These are phyloP conservation scores for Apus apus DNA, from an alignment of 2,113 vertebrate species.

Conservation along the genomic window DNA sequence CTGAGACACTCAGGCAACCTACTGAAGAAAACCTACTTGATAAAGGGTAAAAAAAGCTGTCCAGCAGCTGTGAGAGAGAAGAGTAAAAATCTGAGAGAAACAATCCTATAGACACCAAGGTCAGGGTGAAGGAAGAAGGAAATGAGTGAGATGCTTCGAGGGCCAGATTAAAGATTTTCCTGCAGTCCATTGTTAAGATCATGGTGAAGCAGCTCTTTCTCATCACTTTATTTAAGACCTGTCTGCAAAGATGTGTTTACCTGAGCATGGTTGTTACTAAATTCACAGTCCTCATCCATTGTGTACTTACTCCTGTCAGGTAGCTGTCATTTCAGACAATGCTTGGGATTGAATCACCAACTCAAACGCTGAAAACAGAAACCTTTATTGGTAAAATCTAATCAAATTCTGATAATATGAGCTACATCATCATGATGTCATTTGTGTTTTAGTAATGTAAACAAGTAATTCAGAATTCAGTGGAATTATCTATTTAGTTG, in stretches of 20 bases:
- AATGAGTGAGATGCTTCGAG: fast-evolving
- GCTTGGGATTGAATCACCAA: background rate
- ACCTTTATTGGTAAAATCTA: background rate
- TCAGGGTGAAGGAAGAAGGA: background rate
- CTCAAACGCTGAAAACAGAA: background rate
- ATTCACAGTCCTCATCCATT: background rate
- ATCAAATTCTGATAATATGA: background rate
- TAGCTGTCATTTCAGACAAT: background rate
- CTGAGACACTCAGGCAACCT: background rate
- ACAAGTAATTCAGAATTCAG: background rate
- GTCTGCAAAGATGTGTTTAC: background rate
- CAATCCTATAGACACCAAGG: background rate
- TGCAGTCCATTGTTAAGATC: fast-evolving
- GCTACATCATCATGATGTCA: background rate
- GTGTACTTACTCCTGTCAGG: background rate
- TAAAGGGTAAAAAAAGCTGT: background rate
- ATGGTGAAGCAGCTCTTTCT: background rate
- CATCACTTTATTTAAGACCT: background rate
- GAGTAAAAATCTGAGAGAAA: background rate
- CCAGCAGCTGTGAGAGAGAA: background rate
- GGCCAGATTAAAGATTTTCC: background rate
- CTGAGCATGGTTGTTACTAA: fast-evolving
- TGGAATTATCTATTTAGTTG: background rate
- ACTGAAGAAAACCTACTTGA: background rate
- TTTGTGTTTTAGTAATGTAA: background rate